Conservation (phyloP, 1,140 invertebrate genomes). For the Cotesia glomerata region DNA sequence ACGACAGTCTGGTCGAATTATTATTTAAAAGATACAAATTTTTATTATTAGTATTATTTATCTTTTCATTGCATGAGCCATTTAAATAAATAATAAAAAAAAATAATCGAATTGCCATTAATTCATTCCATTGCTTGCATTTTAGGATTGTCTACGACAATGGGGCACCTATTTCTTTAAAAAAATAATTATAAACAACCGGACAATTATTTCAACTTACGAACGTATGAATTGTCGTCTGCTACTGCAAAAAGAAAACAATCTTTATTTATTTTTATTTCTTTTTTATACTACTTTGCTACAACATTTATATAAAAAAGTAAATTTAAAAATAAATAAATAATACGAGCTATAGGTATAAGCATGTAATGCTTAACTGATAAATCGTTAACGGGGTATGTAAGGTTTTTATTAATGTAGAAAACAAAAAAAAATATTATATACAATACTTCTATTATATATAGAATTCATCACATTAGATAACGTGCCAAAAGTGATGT, state of each 20-base stretch:
- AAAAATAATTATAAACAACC: slow-evolving; percentile 42
- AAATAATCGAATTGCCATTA: slow-evolving; percentile 31
- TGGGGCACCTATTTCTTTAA: slow-evolving; percentile 65
- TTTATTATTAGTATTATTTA: neutral
- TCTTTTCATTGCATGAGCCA: neutral
- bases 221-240: slow-evolving; percentile 25
- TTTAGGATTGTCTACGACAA: slow-evolving; percentile 64
- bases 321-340: neutral
- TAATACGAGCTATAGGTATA: slow-evolving; percentile 16
- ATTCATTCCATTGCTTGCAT: slow-evolving; percentile 57
- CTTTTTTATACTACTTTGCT: slow-evolving; percentile 17
- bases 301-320: slow-evolving; percentile 21
- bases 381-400: slow-evolving; percentile 27
- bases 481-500: slow-evolving; percentile 36
- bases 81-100: slow-evolving; percentile 7
- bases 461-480: slow-evolving; percentile 31
- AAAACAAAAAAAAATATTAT: slow-evolving; percentile 21
- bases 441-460: slow-evolving; percentile 25
- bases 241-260: slow-evolving; percentile 22
- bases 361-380: slow-evolving; percentile 22
- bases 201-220: slow-evolving; percentile 48
- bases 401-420: slow-evolving; percentile 23
- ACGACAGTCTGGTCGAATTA: neutral
- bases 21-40: neutral
- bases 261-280: slow-evolving; percentile 6